These are phyloP conservation scores for Drosophila micromelanica DNA, from an alignment of 1,140 invertebrate genomes.

Conservation along the genomic window DNA sequence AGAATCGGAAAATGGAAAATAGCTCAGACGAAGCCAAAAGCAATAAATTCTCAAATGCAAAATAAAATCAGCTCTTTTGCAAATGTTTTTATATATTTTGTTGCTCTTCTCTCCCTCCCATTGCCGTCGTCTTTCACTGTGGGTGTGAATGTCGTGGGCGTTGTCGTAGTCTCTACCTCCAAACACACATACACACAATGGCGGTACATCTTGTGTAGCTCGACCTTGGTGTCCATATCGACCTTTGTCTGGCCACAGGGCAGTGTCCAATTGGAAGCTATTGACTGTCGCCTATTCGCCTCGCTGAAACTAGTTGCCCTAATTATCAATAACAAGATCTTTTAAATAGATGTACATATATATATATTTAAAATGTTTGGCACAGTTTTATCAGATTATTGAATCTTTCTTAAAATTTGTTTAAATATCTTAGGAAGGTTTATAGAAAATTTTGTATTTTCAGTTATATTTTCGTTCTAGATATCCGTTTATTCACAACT, in stretches of 20 bases:
- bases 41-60: slow-evolving; percentile 74
- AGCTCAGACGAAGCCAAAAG: slow-evolving; percentile 40
- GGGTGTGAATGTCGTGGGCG: slow-evolving; percentile 38
- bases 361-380: background rate
- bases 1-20: slow-evolving; percentile 54
- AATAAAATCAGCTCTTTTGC: slow-evolving; percentile 53
- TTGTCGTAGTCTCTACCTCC: slow-evolving; percentile 18
- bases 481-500: background rate
- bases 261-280: slow-evolving; percentile 26
- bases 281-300: slow-evolving; percentile 34
- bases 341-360: background rate
- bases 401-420: too few species aligned
- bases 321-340: background rate
- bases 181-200: slow-evolving; percentile 33
- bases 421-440: too few species aligned
- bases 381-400: too few species aligned
- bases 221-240: slow-evolving; percentile 61
- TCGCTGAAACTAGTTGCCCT: slow-evolving; percentile 1
- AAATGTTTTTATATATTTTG: slow-evolving; percentile 34
- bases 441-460: too few species aligned
- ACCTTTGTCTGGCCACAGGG: slow-evolving; percentile 46
- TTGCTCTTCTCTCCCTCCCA: slow-evolving; percentile 16
- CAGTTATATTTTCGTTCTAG: too few species aligned
- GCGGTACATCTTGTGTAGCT: slow-evolving; percentile 44
- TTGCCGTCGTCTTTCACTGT: slow-evolving; percentile 11